Evolutionary conservation across 2,797 vertebrate species (phyloP).

Genomic region (Mergus octosetaceus): DNA sequence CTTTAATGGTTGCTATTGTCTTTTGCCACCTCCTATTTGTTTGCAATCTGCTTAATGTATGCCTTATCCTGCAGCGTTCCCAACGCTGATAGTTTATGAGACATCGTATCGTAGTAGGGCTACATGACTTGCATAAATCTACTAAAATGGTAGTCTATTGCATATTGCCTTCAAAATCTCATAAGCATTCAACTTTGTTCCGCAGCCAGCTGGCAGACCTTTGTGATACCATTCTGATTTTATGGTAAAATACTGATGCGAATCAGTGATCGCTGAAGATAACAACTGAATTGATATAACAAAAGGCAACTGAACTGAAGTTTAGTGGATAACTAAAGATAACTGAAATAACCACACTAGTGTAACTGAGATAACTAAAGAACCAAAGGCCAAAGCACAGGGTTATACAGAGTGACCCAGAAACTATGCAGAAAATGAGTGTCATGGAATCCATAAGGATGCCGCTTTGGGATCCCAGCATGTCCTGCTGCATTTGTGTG

Average conservation of each 20-base stretch:
- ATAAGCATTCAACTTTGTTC: not conserved
- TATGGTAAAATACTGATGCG: not conserved
- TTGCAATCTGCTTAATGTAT: conserved; percentile 63
- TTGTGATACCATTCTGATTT: not conserved
- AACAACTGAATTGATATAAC: not conserved
- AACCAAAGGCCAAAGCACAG: not conserved
- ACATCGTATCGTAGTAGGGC: not conserved
- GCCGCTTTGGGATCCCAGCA: not conserved
- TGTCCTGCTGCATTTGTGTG: not conserved
- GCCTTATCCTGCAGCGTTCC: conserved; percentile 24
- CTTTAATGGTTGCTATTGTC: conserved; percentile 24
- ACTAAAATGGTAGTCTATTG: not conserved
- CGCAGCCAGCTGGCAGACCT: conserved; percentile 22
- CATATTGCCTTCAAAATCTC: not conserved
- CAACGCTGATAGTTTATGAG: conserved; percentile 46
- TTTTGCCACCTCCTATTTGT: conserved; percentile 48
- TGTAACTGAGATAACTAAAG: not conserved
- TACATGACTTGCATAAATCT: conserved; percentile 64
- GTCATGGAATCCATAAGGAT: not conserved
- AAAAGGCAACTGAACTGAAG: not conserved
- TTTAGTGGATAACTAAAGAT: not conserved
- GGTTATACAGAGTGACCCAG: not conserved
- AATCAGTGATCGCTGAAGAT: not conserved
- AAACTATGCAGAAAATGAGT: not conserved
- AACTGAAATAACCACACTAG: not conserved